Evolutionary conservation across 2,888 invertebrate genomes (phyloP), one percentile per base, ranked within the genome.

Genomic region (Eupithecia vulgata): DNA sequence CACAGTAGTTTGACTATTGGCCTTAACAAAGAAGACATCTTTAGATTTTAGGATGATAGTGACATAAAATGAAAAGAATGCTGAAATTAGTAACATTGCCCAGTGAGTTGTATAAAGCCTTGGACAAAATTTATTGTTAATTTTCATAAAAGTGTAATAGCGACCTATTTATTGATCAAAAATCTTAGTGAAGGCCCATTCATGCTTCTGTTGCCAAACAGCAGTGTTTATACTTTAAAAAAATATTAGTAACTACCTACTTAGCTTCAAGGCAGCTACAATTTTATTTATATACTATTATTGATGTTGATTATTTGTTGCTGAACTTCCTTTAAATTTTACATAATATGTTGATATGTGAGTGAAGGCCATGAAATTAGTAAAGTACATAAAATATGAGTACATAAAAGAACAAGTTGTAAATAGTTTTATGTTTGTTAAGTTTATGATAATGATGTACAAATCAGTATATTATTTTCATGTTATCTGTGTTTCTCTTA

Each of bases 381-480:
- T 40, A 15, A 25, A 40, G 65, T 65, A 40, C 40, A 65, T 40
- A 65, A 40, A 65, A 57, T 25, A 61, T 61, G 61, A 64, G 64
- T 64, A 35, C 64, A 64, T 21, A 64, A 61, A 30, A 3, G 62
- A 70, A 64, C 34, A 62, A 66, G 61, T 37, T 75, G 73, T 75
- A 75, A 65, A 75, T 75, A 75, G 61, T 61, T 59, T 30, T 21
- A 68, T 17, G 67, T 35, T 67, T 40, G 65, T 67, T 45, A 45
- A 45, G 62, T 62, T 57, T 72, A 72, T 64, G 68, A 48, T 72
- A 40, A 65, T 57, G 34, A 62, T 73, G 71, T 77, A 75, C 73
- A 73, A 75, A 67, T 70, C 67, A 70, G 52, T 61, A 68, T 40
- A 72, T 65, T 30, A 42, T 72, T 65, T 67, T 48, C 35, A 57